Base-by-base conservation (phyloP, 1,140 invertebrate species). In the Ylistrum balloti region DNA sequence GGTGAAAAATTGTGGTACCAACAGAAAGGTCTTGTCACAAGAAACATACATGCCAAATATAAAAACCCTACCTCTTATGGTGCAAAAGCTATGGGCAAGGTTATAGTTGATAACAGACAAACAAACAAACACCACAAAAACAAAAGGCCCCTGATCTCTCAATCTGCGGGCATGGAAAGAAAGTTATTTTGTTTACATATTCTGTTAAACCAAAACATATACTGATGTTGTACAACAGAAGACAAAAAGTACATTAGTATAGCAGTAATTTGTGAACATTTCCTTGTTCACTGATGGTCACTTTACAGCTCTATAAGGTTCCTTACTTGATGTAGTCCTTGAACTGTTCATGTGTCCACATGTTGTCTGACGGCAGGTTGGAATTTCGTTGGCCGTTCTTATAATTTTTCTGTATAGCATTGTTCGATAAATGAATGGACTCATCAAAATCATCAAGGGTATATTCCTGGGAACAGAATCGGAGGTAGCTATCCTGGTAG, bases 401-500 rank as follows among this genome's bases (percentile, higher is more conserved):
- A 88, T 99, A 99, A 95, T 98, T 98, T 94, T 98, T 98, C 96
- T 99, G 99, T 34, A 99, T 98, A 0, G 98, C 98, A 96, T 99
- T 98, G 96, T 99, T 99, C 74, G 98, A 99, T 10, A 99, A 96
- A 96, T 99, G 99, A 88, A 99, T 97, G 0, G 98, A 90, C 96
- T 99, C 98, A 95, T 99, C 98, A 94, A 98, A 98, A 96, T 98
- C 98, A n/a, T 97, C 97, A 85, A 99, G 96, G 90, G 97, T 98
- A 96, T 98, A 99, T 95, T 98, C 97, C 96, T 99, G 98, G 0
- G 98, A 98, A 95, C 98, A 99, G 97, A 99, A 99, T 89, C 98
- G 97, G 88, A 99, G 96, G 95, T 99, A 99, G 95, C 98, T 96
- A 91, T 96, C 95, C 97, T 98, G 98, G 96, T 99, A 99, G 96